Base-by-base conservation (phyloP, 2,113 vertebrate species). In the Pelecanoides urinatrix region DNA sequence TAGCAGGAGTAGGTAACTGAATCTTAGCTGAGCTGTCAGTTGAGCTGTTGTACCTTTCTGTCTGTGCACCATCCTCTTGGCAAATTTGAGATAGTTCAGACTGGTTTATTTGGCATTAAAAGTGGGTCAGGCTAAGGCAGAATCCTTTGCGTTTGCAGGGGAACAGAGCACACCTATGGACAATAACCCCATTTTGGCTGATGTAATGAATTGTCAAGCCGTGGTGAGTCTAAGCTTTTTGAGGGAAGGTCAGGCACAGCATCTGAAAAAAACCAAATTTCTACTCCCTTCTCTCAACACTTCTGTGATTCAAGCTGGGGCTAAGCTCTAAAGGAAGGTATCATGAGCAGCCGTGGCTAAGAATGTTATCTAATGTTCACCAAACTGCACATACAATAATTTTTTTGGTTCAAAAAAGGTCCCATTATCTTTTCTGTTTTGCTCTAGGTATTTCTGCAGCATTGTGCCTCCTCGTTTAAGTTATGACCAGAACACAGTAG, bases 361-460 rank as follows among this genome's bases (percentile, higher is more conserved):
- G 47, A 58, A 26, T 22, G 3, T 25, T 36, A 32, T 32, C 10
- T 76, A 9, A 26, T 20, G 16, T 16, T 26, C 49, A 50, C 32
- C 13, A 32, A 73, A 55, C 2, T 36, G 19, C 27, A 68, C 8
- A 18, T 14, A 40, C 19, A 6, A 55, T 12, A 5, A 7, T 3
- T 5, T 42, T 7, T 34, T 49, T 49, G 0, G 1, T 44, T 59
- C 13, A 23, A 42, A 50, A 71, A 36, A 36, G 3, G 9, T 55
- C 6, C 3, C 11, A 1, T 23, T 78, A 21, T 11, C 29, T 38
- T n/a, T 65, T 18, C 61, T 34, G 26, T 30, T 88, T 61, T 58
- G 10, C 15, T 81, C 13, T 32, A 19, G 7, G 29, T 32, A 21
- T 65, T 83, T 44, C 23, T 32, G 38, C 2, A 5, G 12, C 27